Evolutionary conservation across 2,888 invertebrate genomes (phyloP).

Genomic region (Ashinkailepas kermadecensis): DNA sequence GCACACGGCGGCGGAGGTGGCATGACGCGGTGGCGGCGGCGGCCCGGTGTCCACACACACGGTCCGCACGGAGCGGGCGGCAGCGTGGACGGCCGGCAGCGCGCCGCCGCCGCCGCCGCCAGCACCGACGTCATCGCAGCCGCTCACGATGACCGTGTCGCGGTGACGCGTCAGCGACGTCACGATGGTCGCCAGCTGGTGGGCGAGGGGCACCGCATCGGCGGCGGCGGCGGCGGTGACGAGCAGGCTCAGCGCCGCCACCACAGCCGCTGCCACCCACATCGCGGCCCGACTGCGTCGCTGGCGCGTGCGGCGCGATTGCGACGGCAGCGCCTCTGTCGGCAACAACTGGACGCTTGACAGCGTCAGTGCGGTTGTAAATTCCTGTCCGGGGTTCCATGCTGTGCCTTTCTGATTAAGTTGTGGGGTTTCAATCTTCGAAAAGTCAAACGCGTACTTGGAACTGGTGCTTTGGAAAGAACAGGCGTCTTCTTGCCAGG

Average conservation of each 20-base stretch:
- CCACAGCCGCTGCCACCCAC: neutral
- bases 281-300: too few relatives aligned
- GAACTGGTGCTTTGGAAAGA: too few relatives aligned
- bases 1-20: neutral
- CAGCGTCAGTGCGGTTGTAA: too few relatives aligned
- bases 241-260: neutral
- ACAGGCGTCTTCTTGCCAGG: too few relatives aligned
- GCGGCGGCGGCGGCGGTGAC: neutral
- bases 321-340: too few relatives aligned
- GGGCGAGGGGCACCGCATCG: neutral
- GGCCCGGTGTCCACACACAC: neutral
- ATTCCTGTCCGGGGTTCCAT: too few relatives aligned
- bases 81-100: neutral
- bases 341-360: too few relatives aligned
- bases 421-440: too few relatives aligned
- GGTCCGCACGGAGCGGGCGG: neutral
- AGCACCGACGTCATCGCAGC: neutral
- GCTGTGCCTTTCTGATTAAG: too few relatives aligned
- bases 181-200: neutral
- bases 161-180: neutral
- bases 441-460: too few relatives aligned
- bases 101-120: neutral
- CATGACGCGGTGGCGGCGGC: neutral
- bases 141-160: neutral
- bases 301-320: too few relatives aligned